Base-by-base conservation (phyloP, 2,888 invertebrate species). In the Drosophila mimica region DNA sequence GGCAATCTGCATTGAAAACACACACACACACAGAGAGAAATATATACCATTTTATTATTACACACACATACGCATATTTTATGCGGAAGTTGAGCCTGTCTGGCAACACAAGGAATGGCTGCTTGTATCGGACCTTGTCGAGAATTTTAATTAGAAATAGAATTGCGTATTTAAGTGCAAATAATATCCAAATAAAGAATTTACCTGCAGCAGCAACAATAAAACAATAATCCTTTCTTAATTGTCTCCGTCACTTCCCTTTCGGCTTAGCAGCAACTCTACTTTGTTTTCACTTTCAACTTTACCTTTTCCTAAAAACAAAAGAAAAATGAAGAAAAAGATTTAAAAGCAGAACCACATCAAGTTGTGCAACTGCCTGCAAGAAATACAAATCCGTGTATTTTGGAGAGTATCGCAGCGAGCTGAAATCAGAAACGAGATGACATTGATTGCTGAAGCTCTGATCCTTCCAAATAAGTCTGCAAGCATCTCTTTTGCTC, bases 1-100 rank as follows among this genome's bases (percentile, higher is more conserved):
- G 89, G 66, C 81, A 81, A 82, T 81, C 81, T 74, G 65, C 74
- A 75, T 54, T 62, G 75, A 53, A 63, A 69, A 72, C 15, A 58
- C n/a, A 60, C 34, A 49, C 36, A 38, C 36, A 49, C 8, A 51
- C 17, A 46, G 20, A 40, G 33, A 28, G 25, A 46, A 17, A 31
- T 25, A 13, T 20, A 59, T 13, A 8, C 15, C 46, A 25, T 25
- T 46, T 46, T 46, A 8, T 28, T 34, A 54, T 28, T 38, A 11
- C 17, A 36, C 8, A 34, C 20, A 36, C 6, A 38, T 28, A 17
- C 11, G 28, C n/a, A 43, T 43, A 15, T 49, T 20, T 51, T 52
- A 13, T 51, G 7, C 11, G 11, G 8, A 57, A 34, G n/a, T 53
- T 58, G 20, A 11, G 25, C 17, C 30, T 25, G 30, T 54, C 20